Conservation (phyloP, 2,888 invertebrate genomes). For the Tenthredo notha region DNA sequence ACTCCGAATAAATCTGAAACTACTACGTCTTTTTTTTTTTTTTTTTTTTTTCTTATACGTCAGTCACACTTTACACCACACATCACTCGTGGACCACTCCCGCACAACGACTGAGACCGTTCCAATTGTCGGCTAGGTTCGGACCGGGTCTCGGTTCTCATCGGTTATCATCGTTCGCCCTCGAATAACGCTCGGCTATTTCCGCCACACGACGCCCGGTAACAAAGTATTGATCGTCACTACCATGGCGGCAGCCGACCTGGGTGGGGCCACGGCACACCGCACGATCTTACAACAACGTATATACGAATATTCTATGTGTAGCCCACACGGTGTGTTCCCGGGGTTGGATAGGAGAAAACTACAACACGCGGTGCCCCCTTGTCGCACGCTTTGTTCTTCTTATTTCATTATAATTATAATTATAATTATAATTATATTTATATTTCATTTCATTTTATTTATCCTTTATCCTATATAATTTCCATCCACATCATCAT, state of each 20-base stretch:
- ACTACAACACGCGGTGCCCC: slow-evolving; percentile 7
- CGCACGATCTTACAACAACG: slow-evolving; percentile 66
- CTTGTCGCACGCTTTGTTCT: neutral
- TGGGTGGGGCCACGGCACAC: slow-evolving; percentile 78
- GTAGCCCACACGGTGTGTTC: neutral
- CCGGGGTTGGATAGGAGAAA: neutral
- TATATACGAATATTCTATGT: slow-evolving; percentile 10
- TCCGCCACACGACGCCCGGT: slow-evolving; percentile 74
- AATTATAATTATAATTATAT: too few relatives aligned
- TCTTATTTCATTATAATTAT: neutral
- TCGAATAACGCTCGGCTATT: slow-evolving; percentile 60
- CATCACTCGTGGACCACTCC: slow-evolving; percentile 78
- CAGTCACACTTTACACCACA: slow-evolving; percentile 73
- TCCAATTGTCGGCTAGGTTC: slow-evolving; percentile 66
- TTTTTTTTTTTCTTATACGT: slow-evolving; percentile 49
- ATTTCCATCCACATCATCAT: neutral
- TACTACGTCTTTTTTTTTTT: slow-evolving; percentile 39
- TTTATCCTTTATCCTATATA: neutral
- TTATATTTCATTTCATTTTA: neutral
- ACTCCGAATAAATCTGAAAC: slow-evolving; percentile 3
- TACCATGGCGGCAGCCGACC: slow-evolving; percentile 68
- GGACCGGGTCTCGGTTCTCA: slow-evolving; percentile 68
- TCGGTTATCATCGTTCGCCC: slow-evolving; percentile 57
- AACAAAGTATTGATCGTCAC: slow-evolving; percentile 78
- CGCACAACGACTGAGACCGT: slow-evolving; percentile 77